Conservation (phyloP, 92 coral and sea anemone genomes). For the Palythoa heliodiscus region DNA sequence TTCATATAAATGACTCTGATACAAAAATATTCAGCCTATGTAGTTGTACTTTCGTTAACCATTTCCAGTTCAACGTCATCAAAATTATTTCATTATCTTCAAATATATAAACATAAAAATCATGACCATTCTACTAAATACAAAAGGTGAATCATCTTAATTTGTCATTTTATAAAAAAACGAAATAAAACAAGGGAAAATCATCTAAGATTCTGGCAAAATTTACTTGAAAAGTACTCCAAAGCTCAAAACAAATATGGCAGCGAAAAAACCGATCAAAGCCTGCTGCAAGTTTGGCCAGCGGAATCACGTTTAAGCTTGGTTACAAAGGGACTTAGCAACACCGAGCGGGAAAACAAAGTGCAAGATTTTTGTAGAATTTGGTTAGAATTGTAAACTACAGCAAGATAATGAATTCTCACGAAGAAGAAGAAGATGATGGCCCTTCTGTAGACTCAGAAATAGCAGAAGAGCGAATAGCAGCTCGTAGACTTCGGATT, state of each 20-base stretch:
- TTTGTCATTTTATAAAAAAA: neutral
- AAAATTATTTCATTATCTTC: neutral
- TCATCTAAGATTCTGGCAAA: neutral
- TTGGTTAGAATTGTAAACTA: neutral
- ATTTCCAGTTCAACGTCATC: neutral
- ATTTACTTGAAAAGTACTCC: neutral
- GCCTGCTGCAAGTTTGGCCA: constrained; percentile 36
- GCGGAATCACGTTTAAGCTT: constrained; percentile 22
- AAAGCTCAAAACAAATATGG: neutral
- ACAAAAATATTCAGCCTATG: neutral
- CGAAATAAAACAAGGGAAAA: neutral
- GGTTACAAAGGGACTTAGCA: constrained; percentile 44
- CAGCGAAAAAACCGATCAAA: neutral
- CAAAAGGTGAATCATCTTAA: no score
- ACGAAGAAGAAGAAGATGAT: constrained; percentile 96
- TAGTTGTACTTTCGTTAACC: no score
- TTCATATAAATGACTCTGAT: constrained; percentile 1
- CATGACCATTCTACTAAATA: no score
- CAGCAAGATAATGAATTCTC: constrained; percentile 67
- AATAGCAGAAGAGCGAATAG: constrained; percentile 93
- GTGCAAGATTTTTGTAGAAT: constrained; percentile 17
- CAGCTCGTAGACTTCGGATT: constrained; percentile 95
- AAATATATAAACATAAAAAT: neutral
- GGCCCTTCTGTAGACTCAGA: constrained; percentile 98
- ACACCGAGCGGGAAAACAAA: constrained; percentile 52